Percentiles rank a stretch among this genome's conserved stretches.
Conservation (phyloP, 2,113 vertebrate species). For the Stegostoma tigrinum region DNA sequence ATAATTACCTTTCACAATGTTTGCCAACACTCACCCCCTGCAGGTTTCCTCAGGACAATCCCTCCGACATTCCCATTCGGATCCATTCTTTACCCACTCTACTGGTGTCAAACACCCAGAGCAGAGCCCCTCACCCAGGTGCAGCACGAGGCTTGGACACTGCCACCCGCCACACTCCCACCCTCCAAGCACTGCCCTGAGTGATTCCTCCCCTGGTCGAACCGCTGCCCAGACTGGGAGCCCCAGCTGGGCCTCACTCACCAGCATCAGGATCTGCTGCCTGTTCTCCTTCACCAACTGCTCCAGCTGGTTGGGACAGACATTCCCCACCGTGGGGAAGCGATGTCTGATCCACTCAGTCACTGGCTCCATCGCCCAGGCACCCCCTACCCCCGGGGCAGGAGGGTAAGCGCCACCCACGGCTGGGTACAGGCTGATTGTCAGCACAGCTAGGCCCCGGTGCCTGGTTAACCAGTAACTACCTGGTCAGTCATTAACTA, state of each 20-base stretch:
- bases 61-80: background rate
- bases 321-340: background rate
- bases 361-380: background rate
- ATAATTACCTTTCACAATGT: too few species aligned
- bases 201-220: background rate
- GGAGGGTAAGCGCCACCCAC: background rate
- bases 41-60: background rate
- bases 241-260: background rate
- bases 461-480: too few species aligned
- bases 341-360: conserved; percentile 5
- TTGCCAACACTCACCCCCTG: too few species aligned
- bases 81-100: background rate
- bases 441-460: too few species aligned
- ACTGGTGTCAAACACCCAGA: background rate
- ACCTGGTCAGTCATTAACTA: too few species aligned
- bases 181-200: background rate
- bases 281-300: background rate
- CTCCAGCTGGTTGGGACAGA: background rate
- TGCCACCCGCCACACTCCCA: too few species aligned
- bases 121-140: background rate
- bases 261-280: background rate
- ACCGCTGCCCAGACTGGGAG: background rate
- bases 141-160: background rate
- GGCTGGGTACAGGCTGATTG: too few species aligned
- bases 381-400: too few species aligned